Percentiles rank a stretch among this genome's conserved stretches.
These are phyloP conservation scores for Apoda limacodes DNA, from an alignment of 2,888 invertebrate genomes.

Conservation along the genomic window DNA sequence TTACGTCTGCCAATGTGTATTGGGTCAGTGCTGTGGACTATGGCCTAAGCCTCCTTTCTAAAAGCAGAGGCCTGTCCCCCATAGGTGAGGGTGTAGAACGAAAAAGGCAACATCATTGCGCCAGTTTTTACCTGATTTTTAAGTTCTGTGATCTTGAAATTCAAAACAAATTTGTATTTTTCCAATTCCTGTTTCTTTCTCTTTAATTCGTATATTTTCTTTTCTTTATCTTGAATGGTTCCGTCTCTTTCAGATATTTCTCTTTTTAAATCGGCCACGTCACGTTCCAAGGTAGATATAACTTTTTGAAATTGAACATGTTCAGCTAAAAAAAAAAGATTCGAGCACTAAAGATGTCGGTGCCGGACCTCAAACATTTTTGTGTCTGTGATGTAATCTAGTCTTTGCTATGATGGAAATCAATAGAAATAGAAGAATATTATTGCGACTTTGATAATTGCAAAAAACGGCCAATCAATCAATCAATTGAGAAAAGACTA, in stretches of 20 bases:
- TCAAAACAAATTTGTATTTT: constrained; percentile 91
- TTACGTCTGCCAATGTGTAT: too few relatives aligned
- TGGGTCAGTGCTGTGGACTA: too few relatives aligned
- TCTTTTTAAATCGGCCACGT: constrained; percentile 83
- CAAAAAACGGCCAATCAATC: too few relatives aligned
- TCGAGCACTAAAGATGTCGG: too few relatives aligned
- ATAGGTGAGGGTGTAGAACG: too few relatives aligned
- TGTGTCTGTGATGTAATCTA: too few relatives aligned
- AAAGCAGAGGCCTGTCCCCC: too few relatives aligned
- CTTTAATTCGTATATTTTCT: constrained; percentile 84
- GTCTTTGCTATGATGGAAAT: too few relatives aligned
- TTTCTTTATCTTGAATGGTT: constrained; percentile 88
- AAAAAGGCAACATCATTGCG: background rate
- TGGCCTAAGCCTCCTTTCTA: too few relatives aligned
- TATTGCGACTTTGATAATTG: background rate
- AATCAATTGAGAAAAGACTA: too few relatives aligned
- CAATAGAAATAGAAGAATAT: background rate
- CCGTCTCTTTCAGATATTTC: constrained; percentile 87
- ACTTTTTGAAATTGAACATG: constrained; percentile 77
- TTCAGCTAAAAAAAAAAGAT: constrained; percentile 60
- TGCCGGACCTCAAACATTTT: too few relatives aligned
- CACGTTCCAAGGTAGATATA: constrained; percentile 80
- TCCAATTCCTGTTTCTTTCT: constrained; percentile 89
- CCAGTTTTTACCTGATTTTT: constrained; percentile 72
- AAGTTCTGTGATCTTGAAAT: constrained; percentile 89